Conservation (phyloP, 2,797 vertebrate species). For the Chaetodon trifasciatus region DNA sequence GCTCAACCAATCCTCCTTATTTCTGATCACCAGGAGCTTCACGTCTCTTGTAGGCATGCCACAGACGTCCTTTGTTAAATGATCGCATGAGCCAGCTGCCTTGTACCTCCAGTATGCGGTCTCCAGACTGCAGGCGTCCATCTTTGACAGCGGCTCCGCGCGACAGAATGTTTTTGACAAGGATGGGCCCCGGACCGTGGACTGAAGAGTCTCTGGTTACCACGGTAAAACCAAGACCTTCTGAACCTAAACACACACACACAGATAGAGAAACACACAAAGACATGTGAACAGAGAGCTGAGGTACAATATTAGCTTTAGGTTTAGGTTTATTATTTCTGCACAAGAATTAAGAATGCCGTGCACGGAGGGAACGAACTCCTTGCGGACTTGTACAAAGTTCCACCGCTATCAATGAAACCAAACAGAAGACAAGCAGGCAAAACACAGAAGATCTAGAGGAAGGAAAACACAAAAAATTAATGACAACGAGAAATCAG, state of each 20-base stretch:
- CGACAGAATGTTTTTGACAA: constrained; percentile 98
- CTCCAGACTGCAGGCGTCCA: constrained; percentile 95
- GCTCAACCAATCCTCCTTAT: background rate
- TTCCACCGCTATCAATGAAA: too few relatives aligned
- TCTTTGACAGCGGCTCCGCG: constrained; percentile 97
- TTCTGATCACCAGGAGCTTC: background rate
- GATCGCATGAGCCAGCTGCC: background rate
- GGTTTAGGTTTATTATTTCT: too few relatives aligned
- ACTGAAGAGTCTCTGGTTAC: constrained; percentile 97
- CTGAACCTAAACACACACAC: constrained; percentile 84
- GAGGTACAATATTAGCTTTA: constrained; percentile 13
- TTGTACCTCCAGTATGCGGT: constrained; percentile 95
- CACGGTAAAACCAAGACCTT: constrained; percentile 98
- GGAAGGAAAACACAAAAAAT: too few relatives aligned
- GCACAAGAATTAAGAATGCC: too few relatives aligned
- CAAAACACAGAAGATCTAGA: too few relatives aligned
- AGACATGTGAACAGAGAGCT: background rate
- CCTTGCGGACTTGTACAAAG: too few relatives aligned
- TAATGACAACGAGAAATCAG: too few relatives aligned
- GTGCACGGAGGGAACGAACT: too few relatives aligned
- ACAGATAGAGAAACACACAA: constrained; percentile 2
- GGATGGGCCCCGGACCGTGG: constrained; percentile 95
- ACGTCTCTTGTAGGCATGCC: too few relatives aligned
- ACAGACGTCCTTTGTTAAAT: background rate
- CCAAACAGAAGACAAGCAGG: too few relatives aligned